These are phyloP conservation scores for Coecobrya sp. DNA, from an alignment of 2,888 invertebrate genomes.

Conservation along the genomic window DNA sequence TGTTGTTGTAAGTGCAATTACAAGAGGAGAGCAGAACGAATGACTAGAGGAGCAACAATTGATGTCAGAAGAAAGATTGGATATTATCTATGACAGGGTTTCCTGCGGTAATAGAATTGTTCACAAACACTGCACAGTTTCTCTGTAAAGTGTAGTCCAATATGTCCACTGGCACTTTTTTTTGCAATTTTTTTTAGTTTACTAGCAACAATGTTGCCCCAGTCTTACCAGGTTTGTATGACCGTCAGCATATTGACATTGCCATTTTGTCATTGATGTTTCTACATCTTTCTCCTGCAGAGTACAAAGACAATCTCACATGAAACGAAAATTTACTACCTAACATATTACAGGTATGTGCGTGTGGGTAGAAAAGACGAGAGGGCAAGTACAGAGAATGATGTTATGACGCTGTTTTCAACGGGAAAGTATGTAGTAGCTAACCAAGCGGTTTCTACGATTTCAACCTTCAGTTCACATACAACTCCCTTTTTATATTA, in stretches of 20 bases:
- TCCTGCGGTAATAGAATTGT: background rate
- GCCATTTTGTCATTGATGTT: background rate
- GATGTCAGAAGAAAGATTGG: background rate
- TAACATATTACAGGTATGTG: background rate
- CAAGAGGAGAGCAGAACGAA: background rate
- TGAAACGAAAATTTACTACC: slow-evolving; percentile 8
- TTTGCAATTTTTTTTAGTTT: background rate
- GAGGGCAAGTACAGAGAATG: background rate
- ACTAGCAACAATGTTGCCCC: background rate
- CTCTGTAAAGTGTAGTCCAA: background rate
- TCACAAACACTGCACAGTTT: background rate
- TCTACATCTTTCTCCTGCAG: background rate
- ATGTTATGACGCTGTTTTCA: slow-evolving; percentile 7
- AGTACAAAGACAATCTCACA: background rate
- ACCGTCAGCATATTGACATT: background rate
- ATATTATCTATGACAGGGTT: background rate
- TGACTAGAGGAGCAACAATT: background rate
- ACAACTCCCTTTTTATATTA: background rate
- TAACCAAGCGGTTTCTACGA: slow-evolving; percentile 37
- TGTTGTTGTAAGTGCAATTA: background rate
- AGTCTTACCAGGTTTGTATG: background rate
- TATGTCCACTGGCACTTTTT: slow-evolving; percentile 37
- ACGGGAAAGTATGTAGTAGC: background rate
- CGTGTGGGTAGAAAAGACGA: background rate
- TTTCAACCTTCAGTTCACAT: slow-evolving; percentile 16